Conservation (phyloP, 2,113 vertebrate species). For the Chlorodrepanis virens region DNA sequence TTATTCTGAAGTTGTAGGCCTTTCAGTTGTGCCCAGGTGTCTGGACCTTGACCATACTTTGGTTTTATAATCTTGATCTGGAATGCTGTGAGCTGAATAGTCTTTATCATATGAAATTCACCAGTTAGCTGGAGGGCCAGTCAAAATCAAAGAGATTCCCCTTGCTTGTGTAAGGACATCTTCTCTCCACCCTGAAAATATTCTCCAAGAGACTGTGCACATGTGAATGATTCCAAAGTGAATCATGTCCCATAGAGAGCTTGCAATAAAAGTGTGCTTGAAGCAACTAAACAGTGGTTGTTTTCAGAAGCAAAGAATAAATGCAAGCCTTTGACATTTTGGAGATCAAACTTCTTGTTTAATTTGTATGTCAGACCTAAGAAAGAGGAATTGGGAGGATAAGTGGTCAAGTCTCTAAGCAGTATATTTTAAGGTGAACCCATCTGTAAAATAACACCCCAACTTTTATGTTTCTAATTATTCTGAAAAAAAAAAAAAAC, state of each 20-base stretch:
- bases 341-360: neutral
- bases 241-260: neutral
- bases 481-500: neutral
- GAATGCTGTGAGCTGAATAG: neutral
- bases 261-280: neutral
- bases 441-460: rapidly evolving
- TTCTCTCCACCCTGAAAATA: neutral
- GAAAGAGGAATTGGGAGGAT: neutral
- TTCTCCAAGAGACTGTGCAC: neutral
- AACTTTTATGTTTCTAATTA: neutral
- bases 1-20: neutral
- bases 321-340: neutral
- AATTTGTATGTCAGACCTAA: neutral
- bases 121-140: neutral
- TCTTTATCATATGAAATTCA: neutral
- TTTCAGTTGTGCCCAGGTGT: neutral
- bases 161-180: neutral
- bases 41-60: neutral
- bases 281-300: neutral
- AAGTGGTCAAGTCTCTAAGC: neutral
- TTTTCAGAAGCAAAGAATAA: neutral
- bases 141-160: neutral
- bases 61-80: neutral
- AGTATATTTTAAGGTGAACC: neutral
- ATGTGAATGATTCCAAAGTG: neutral